phyloP scores from a whole-genome alignment of 2,888 invertebrate genomes.

The Ctenicera cuprea region DNA sequence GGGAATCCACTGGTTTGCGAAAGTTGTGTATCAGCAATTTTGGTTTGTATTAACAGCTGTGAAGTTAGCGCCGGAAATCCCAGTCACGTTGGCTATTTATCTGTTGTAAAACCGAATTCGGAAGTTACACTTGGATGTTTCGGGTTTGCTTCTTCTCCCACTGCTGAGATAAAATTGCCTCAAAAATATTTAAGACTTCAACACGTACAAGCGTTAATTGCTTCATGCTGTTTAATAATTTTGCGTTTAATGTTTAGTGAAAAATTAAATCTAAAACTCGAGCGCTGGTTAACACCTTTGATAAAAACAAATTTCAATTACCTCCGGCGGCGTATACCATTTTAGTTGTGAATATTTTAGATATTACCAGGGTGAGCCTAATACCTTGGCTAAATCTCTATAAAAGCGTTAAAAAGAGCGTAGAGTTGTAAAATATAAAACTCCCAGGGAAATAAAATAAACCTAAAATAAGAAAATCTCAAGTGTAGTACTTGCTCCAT shows the following conservation, averaged over 20 bases:
- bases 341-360: slow-evolving; percentile 36
- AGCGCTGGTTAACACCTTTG: background rate
- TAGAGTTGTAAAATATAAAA: slow-evolving; percentile 15
- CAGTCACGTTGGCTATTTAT: slow-evolving; percentile 51
- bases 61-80: slow-evolving; percentile 54
- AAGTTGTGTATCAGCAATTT: slow-evolving; percentile 20
- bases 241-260: background rate
- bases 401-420: slow-evolving; percentile 39
- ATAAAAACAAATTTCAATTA: slow-evolving; percentile 42
- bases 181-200: background rate
- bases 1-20: slow-evolving; percentile 1
- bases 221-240: slow-evolving; percentile 17
- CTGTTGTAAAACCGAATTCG: slow-evolving; percentile 43
- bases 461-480: background rate
- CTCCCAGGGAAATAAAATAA: slow-evolving; percentile 25
- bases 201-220: slow-evolving; percentile 4
- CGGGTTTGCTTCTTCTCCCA: background rate
- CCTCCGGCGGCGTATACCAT: slow-evolving; percentile 11
- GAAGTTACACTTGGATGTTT: slow-evolving; percentile 34
- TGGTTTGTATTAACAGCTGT: slow-evolving; percentile 49
- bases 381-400: slow-evolving; percentile 21
- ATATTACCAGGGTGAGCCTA: slow-evolving; percentile 23
- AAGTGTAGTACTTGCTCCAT: too few species aligned
- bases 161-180: background rate
- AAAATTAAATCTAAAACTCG: background rate